phyloP scores from a whole-genome alignment of 2,113 vertebrate species.

The Petrocephalus zakoni region DNA sequence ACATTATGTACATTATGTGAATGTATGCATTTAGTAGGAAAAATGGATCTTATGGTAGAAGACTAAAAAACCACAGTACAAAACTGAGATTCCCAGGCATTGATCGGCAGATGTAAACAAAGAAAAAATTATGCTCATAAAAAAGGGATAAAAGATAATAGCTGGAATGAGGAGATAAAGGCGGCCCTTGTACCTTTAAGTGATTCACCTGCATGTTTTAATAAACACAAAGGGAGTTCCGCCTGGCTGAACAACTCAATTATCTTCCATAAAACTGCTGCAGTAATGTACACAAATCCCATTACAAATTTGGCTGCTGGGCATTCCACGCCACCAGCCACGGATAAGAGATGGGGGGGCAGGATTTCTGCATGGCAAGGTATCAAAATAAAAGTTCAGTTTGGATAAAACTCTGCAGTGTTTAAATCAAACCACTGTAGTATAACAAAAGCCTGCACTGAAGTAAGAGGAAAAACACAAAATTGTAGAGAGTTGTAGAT shows the following conservation, averaged over 20 bases:
- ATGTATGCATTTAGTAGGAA: not conserved
- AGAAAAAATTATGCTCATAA: slow-evolving; percentile 45
- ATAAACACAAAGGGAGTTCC: slow-evolving; percentile 65
- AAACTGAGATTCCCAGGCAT: slow-evolving; percentile 35
- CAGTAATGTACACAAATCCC: slow-evolving; percentile 70
- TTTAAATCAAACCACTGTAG: not conserved
- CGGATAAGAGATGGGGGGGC: slow-evolving; percentile 22
- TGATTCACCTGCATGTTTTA: slow-evolving; percentile 67
- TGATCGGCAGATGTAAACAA: slow-evolving; percentile 41
- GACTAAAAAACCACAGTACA: not conserved
- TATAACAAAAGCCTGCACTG: not conserved
- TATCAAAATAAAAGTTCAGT: slow-evolving; percentile 14
- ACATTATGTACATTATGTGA: not conserved
- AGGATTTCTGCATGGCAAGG: slow-evolving; percentile 6
- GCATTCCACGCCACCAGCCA: slow-evolving; percentile 56
- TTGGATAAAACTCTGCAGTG: not conserved
- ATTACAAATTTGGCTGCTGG: slow-evolving; percentile 61
- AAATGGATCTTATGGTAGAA: not conserved
- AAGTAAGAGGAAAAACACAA: not conserved
- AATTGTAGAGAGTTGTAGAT: no score
- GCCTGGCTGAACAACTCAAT: slow-evolving; percentile 75
- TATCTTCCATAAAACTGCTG: slow-evolving; percentile 68
- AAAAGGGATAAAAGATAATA: slow-evolving; percentile 55
- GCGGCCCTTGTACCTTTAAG: slow-evolving; percentile 41
- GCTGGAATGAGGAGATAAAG: slow-evolving; percentile 46